Base-by-base conservation (phyloP, 2,888 invertebrate species). In the Schrankia costaestrigalis region DNA sequence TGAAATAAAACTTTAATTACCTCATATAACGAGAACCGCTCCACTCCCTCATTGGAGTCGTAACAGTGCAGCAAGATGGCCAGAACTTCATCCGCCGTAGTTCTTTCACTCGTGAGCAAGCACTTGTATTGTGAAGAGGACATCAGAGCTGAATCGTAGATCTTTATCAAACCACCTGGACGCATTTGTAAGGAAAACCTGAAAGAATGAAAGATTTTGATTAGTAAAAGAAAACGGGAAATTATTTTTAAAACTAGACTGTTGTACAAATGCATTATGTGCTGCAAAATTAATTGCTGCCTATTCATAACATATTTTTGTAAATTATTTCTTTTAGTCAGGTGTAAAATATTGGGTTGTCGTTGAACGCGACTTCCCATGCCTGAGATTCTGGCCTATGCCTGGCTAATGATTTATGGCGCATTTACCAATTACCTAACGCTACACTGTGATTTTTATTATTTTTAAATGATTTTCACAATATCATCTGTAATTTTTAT, bases 111-210 rank as follows among this genome's bases (percentile, higher is more conserved):
- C 60, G 97, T 93, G 51, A 97, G 89, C 56, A 97, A 87, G 55
- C 95, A 95, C 86, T 97, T 97, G 90, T 97, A 97, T 86, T 96
- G 95, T 0, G 96, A 97, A 71, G 95, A 95, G 32, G 95, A 93
- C 91, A 96, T 96, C 48, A 97, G 89, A 18, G 95, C 95, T 10
- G 95, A 94, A 78, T 97, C 97, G 89, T 96, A 95, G 36, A 98
- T 94, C 81, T 96, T 94, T 52, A 97, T 95, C 43, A 97, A 89
- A n/a, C 96, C 96, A 17, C 97, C 97, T 3, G 95, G 93, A 46
- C 95, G 91, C 66, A 95, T 94, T 81, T 96, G 94, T 36, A 98
- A 90, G 31, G 95, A 94, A 82, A 97, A 97, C 78, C 93, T 93
- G 83, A 11, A 89, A 89, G 3, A 4, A n/a, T n/a, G n/a, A n/a